Evolutionary conservation across 2,888 invertebrate genomes (phyloP).

Genomic region (Cremastobaeus sp.): DNA sequence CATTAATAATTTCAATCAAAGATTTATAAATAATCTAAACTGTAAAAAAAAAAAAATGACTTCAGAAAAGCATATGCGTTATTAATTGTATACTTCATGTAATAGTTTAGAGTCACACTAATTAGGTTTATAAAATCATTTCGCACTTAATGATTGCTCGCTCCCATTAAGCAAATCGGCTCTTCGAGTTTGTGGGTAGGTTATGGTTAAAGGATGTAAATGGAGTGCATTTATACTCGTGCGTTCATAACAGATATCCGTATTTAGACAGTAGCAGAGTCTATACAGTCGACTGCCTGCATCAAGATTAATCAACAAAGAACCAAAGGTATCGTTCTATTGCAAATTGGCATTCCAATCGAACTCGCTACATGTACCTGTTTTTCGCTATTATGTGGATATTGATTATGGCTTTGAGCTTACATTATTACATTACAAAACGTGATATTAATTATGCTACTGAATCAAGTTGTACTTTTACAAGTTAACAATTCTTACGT

Average conservation of each 20-base stretch:
- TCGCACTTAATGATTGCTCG: slow-evolving; percentile 48
- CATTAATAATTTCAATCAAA: no score
- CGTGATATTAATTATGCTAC: slow-evolving; percentile 19
- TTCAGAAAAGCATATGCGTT: no score
- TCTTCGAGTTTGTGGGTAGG: slow-evolving; percentile 44
- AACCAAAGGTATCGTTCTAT: slow-evolving; percentile 42
- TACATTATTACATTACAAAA: slow-evolving; percentile 25
- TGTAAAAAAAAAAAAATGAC: no score
- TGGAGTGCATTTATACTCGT: slow-evolving; percentile 53
- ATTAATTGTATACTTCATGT: no score
- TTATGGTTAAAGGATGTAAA: slow-evolving; percentile 56
- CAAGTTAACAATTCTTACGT: no score
- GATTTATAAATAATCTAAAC: no score
- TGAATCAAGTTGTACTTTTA: no score
- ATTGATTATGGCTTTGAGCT: slow-evolving; percentile 39
- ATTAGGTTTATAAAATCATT: slow-evolving; percentile 53
- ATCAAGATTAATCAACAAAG: slow-evolving; percentile 59
- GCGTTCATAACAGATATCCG: slow-evolving; percentile 53
- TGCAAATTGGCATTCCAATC: slow-evolving; percentile 46
- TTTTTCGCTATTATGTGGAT: slow-evolving; percentile 29
- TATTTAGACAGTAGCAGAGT: slow-evolving; percentile 54
- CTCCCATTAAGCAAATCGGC: slow-evolving; percentile 51
- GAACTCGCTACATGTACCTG: slow-evolving; percentile 21
- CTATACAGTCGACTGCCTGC: slow-evolving; percentile 50
- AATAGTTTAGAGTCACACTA: slow-evolving; percentile 24